Conservation (phyloP, 1,140 invertebrate genomes). For the Drosophila santomea region DNA sequence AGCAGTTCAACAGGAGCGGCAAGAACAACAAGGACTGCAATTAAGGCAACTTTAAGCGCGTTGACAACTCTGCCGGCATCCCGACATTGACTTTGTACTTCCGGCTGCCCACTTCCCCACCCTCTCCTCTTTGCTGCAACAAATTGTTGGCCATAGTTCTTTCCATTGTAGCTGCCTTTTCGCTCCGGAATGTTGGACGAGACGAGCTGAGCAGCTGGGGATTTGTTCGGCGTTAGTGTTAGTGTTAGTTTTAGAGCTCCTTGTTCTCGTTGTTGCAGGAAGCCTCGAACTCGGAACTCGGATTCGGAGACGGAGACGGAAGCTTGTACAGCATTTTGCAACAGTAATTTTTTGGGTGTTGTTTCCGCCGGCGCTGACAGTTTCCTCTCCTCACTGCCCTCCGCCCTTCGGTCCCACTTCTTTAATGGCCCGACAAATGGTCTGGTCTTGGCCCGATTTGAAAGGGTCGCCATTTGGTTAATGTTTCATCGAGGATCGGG, state of each 20-base stretch:
- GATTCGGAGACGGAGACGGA: conserved; percentile 56
- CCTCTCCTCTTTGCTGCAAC: conserved; percentile 38
- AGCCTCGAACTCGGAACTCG: conserved; percentile 33
- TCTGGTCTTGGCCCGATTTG: conserved; percentile 28
- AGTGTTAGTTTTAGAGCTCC: conserved; percentile 50
- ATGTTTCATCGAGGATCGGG: conserved; percentile 56
- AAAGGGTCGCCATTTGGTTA: conserved; percentile 70
- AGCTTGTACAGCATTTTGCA: conserved; percentile 80
- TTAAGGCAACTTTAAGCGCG: conserved; percentile 80
- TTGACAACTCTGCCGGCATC: conserved; percentile 69
- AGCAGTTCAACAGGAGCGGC: conserved; percentile 18
- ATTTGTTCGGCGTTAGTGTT: conserved; percentile 52
- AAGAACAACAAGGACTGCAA: conserved; percentile 62
- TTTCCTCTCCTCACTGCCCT: conserved; percentile 16
- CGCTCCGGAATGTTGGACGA: conserved; percentile 49
- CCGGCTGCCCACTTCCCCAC: conserved; percentile 11
- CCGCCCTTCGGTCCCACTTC: not conserved
- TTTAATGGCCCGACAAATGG: conserved; percentile 63
- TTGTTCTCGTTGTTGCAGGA: conserved; percentile 62
- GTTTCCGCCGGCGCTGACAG: conserved; percentile 78
- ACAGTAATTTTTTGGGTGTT: conserved; percentile 83
- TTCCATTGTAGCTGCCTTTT: conserved; percentile 55
- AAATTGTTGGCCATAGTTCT: conserved; percentile 77
- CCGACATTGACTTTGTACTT: conserved; percentile 78
- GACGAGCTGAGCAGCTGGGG: conserved; percentile 66